A percentile compares a stretch with the other conserved stretches of the same genome.
Conservation (phyloP, 2,797 vertebrate species). For the Loriculus beryllinus region DNA sequence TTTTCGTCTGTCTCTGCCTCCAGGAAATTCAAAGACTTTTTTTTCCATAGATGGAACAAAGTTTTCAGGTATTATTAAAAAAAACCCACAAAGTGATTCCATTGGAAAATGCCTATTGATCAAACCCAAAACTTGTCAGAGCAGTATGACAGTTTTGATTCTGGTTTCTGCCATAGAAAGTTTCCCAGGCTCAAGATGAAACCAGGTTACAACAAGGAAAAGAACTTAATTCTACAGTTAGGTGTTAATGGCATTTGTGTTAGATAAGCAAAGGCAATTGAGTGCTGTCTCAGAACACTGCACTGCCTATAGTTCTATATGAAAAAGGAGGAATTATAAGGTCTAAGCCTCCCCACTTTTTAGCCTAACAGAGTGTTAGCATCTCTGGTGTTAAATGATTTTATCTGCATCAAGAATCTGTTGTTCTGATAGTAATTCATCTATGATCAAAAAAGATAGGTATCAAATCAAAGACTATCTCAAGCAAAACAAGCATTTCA, state of each 20-base stretch:
- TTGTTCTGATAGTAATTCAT: neutral
- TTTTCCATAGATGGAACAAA: neutral
- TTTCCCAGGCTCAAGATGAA: neutral
- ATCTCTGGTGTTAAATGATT: neutral
- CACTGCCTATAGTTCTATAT: neutral
- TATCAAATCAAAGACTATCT: neutral
- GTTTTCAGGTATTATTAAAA: neutral
- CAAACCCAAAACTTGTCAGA: neutral
- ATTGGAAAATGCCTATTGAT: neutral
- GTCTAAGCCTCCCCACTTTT: neutral
- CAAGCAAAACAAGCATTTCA: neutral
- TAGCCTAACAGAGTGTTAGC: neutral
- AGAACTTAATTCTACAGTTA: neutral
- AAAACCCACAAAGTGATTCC: neutral
- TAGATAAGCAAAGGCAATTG: neutral
- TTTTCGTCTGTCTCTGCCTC: neutral
- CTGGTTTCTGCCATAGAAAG: neutral
- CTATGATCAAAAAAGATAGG: neutral
- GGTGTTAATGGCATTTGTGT: neutral
- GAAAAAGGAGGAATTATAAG: neutral
- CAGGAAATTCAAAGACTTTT: neutral
- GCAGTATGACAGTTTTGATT: neutral
- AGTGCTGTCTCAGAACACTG: neutral
- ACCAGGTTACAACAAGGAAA: neutral
- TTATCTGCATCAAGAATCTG: neutral